A percentile compares a stretch with the other conserved stretches of the same genome.
Evolutionary conservation across 1,140 invertebrate species (phyloP).

Genomic region (Ceratina australensis): DNA sequence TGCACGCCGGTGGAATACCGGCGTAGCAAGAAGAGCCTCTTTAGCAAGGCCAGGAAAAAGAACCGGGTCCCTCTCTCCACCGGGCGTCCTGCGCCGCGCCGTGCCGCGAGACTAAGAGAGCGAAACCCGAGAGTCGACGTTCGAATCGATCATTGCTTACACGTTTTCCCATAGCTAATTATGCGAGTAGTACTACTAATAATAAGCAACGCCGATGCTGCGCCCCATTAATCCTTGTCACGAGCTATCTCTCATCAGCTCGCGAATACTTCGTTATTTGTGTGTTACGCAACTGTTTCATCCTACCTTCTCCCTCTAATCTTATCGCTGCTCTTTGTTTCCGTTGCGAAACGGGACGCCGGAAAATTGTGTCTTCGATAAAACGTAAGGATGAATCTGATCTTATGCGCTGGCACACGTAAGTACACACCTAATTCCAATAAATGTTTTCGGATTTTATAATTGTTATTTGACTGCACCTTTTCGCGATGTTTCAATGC

Average conservation of each 20-base stretch:
- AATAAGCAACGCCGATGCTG: slow-evolving; percentile 48
- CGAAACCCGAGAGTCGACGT: slow-evolving; percentile 47
- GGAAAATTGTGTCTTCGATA: neutral
- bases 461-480: too few species aligned
- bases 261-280: slow-evolving; percentile 41
- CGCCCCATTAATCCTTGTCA: slow-evolving; percentile 46
- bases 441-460: too few species aligned
- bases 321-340: neutral
- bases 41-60: slow-evolving; percentile 59
- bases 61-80: slow-evolving; percentile 1
- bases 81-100: too few species aligned
- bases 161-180: slow-evolving; percentile 48
- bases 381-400: neutral
- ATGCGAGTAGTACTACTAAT: slow-evolving; percentile 49
- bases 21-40: slow-evolving; percentile 60
- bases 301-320: neutral
- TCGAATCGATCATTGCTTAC: slow-evolving; percentile 59
- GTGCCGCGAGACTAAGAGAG: slow-evolving; percentile 45
- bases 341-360: neutral
- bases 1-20: slow-evolving; percentile 55
- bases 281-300: slow-evolving; percentile 28
- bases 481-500: too few species aligned
- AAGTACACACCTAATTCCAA: too few species aligned
- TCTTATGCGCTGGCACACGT: neutral
- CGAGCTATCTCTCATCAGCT: slow-evolving; percentile 39